Conservation (phyloP, 2,113 vertebrate species). For the Verasper variegatus region DNA sequence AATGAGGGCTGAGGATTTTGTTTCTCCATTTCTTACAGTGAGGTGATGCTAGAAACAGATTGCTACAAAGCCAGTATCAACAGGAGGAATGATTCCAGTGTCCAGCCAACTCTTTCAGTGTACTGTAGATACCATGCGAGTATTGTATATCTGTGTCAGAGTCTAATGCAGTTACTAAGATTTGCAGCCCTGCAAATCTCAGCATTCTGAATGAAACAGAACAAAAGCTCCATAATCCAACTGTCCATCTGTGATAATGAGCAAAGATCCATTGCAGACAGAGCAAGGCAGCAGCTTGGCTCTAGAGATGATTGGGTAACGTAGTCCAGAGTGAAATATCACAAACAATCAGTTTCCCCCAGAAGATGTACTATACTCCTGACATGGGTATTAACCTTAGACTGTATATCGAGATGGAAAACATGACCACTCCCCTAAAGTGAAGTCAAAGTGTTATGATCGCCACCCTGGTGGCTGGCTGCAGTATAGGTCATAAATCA, state of each 20-base stretch:
- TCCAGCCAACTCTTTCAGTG: background rate
- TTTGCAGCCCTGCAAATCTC: background rate
- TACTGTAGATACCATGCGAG: background rate
- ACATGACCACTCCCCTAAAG: too few relatives aligned
- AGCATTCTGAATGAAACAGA: background rate
- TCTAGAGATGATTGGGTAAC: background rate
- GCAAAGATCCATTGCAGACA: background rate
- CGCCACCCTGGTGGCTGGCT: too few relatives aligned
- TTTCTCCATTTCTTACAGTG: background rate
- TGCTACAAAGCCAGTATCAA: background rate
- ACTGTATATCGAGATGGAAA: too few relatives aligned
- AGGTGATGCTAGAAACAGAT: background rate
- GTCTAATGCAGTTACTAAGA: background rate
- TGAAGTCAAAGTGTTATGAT: too few relatives aligned
- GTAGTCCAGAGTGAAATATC: background rate
- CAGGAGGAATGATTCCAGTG: background rate
- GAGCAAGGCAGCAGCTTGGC: too few relatives aligned
- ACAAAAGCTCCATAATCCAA: background rate
- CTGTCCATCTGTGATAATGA: background rate
- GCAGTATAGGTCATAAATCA: too few relatives aligned
- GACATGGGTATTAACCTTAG: too few relatives aligned
- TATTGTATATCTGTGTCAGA: background rate
- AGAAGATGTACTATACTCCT: too few relatives aligned
- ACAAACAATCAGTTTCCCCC: too few relatives aligned
- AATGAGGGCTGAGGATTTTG: background rate